These are phyloP conservation scores for Psettodes erumei DNA, from an alignment of 2,113 vertebrate species.

Conservation along the genomic window DNA sequence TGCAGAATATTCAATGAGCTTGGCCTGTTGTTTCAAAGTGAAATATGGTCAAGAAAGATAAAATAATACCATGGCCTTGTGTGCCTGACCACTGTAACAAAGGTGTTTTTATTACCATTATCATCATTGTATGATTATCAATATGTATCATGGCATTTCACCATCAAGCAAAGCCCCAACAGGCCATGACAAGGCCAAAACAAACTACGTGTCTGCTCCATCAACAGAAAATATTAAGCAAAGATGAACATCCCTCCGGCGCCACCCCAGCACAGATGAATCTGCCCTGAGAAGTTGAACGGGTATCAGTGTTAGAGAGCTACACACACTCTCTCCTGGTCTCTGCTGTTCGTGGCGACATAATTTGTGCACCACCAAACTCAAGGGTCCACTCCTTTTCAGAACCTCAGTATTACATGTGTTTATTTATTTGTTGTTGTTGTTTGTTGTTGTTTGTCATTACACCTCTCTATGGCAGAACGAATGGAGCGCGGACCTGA, in stretches of 20 bases:
- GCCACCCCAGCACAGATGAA: constrained; percentile 48
- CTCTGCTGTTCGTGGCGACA: constrained; percentile 3
- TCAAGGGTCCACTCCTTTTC: constrained; percentile 77
- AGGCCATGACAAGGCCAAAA: constrained; percentile 64
- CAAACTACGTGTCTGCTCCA: constrained; percentile 67
- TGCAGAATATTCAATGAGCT: constrained; percentile 77
- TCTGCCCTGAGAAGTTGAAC: constrained; percentile 66
- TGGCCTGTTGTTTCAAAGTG: constrained; percentile 67
- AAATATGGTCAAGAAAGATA: constrained; percentile 72
- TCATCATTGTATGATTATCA: constrained; percentile 71
- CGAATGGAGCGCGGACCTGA: constrained; percentile 60
- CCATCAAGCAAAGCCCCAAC: constrained; percentile 61
- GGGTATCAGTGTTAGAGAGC: constrained; percentile 59
- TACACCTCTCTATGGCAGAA: constrained; percentile 63
- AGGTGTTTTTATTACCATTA: constrained; percentile 76
- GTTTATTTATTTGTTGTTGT: too few relatives aligned
- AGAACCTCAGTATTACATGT: constrained; percentile 63
- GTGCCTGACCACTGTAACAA: constrained; percentile 63
- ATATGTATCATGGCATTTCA: constrained; percentile 66
- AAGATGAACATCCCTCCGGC: constrained; percentile 53
- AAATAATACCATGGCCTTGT: constrained; percentile 67
- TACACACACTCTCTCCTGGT: constrained; percentile 23
- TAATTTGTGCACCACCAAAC: constrained; percentile 72
- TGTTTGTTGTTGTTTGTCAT: too few relatives aligned
- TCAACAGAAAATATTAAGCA: constrained; percentile 62